Evolutionary conservation across 1,140 invertebrate genomes (phyloP).

Genomic region (Formica exsecta): DNA sequence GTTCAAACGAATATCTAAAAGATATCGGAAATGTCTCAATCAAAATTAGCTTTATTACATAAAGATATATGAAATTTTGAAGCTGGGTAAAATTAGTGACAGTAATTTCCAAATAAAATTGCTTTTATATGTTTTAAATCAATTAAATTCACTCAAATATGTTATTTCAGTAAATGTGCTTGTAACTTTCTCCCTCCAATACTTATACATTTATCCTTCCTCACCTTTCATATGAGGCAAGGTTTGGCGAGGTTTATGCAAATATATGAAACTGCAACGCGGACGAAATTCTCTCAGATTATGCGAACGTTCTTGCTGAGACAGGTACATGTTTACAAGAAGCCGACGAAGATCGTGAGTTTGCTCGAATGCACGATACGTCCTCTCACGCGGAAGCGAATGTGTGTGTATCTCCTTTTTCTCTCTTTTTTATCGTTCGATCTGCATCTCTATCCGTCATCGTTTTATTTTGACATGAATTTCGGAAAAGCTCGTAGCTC

Average conservation of each 20-base stretch:
- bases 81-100: not conserved
- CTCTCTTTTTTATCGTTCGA: conserved; percentile 37
- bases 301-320: conserved; percentile 62
- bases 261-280: conserved; percentile 71
- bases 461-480: conserved; percentile 41
- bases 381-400: conserved; percentile 19
- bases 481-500: conserved; percentile 29
- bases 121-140: no score
- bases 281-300: conserved; percentile 68
- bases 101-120: not conserved
- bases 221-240: conserved; percentile 25
- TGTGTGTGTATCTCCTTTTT: not conserved
- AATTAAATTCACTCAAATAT: not conserved
- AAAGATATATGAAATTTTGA: not conserved
- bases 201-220: conserved; percentile 52
- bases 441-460: conserved; percentile 56
- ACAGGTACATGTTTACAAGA: conserved; percentile 65
- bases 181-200: not conserved
- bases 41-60: not conserved
- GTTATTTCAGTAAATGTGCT: not conserved
- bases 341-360: conserved; percentile 45
- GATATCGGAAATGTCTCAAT: conserved; percentile 3
- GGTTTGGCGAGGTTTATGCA: conserved; percentile 65
- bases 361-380: conserved; percentile 34
- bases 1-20: not conserved